Evolutionary conservation across 2,113 vertebrate species (phyloP).

Genomic region (Pogona vitticeps): DNA sequence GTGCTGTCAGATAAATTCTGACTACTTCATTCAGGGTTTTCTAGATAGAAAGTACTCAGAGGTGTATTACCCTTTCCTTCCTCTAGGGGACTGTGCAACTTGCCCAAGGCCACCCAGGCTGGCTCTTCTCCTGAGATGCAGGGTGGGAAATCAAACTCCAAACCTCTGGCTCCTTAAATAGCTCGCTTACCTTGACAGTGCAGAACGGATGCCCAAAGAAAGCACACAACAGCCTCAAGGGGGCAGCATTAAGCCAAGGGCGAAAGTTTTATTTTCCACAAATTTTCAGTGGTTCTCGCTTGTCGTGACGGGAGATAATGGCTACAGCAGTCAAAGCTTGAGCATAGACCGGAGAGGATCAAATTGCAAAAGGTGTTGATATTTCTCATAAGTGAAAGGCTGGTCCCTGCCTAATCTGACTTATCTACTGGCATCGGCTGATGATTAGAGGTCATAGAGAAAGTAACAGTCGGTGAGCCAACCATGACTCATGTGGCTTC

Average conservation of each 20-base stretch:
- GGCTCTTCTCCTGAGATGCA: too few species aligned
- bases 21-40: too few species aligned
- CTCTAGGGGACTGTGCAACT: too few species aligned
- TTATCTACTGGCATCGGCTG: neutral
- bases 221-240: slow-evolving; percentile 10
- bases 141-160: too few species aligned
- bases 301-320: neutral
- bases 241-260: slow-evolving; percentile 33
- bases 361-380: neutral
- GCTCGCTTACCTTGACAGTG: too few species aligned
- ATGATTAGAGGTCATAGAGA: neutral
- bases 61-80: too few species aligned
- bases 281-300: neutral
- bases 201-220: neutral
- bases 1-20: too few species aligned
- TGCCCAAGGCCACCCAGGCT: too few species aligned
- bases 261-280: neutral
- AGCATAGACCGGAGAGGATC: neutral
- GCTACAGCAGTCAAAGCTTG: neutral
- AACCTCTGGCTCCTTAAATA: too few species aligned
- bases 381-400: neutral
- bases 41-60: too few species aligned
- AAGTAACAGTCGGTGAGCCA: neutral
- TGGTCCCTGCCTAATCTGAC: neutral
- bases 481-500: neutral